Conservation (phyloP, 2,888 invertebrate genomes). For the Lottia gigantea region DNA sequence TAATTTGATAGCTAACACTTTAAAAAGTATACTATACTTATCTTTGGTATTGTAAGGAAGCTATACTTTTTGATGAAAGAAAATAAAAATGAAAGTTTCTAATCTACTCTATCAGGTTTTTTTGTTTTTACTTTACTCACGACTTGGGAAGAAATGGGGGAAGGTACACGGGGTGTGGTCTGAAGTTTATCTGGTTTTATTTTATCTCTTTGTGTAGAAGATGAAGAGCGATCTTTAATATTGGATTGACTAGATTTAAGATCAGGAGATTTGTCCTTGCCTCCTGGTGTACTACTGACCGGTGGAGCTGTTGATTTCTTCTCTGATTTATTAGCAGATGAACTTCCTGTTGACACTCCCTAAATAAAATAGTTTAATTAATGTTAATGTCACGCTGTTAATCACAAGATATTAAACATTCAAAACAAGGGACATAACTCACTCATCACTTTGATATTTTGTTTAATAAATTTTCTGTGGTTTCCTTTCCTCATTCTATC, state of each 20-base stretch:
- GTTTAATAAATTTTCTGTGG: too few relatives aligned
- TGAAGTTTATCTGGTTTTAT: neutral
- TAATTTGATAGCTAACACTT: too few relatives aligned
- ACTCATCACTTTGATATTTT: too few relatives aligned
- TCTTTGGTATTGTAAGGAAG: too few relatives aligned
- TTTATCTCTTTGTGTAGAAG: neutral
- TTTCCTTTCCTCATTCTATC: too few relatives aligned
- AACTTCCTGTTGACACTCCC: conserved; percentile 42
- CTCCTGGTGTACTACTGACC: conserved; percentile 46
- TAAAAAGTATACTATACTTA: too few relatives aligned
- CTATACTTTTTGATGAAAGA: too few relatives aligned
- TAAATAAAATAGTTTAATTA: neutral
- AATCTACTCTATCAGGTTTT: too few relatives aligned
- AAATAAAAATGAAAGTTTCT: too few relatives aligned
- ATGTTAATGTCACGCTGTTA: too few relatives aligned
- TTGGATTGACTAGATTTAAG: neutral
- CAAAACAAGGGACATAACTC: too few relatives aligned
- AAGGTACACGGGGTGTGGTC: neutral
- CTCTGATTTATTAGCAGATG: conserved; percentile 44
- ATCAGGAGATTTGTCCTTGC: conserved; percentile 19
- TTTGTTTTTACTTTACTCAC: neutral
- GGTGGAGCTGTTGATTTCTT: conserved; percentile 54
- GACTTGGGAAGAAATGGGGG: neutral
- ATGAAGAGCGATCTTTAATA: neutral
- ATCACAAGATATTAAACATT: too few relatives aligned